phyloP scores from a whole-genome alignment of 1,140 invertebrate species.

The Pectinophora gossypiella region DNA sequence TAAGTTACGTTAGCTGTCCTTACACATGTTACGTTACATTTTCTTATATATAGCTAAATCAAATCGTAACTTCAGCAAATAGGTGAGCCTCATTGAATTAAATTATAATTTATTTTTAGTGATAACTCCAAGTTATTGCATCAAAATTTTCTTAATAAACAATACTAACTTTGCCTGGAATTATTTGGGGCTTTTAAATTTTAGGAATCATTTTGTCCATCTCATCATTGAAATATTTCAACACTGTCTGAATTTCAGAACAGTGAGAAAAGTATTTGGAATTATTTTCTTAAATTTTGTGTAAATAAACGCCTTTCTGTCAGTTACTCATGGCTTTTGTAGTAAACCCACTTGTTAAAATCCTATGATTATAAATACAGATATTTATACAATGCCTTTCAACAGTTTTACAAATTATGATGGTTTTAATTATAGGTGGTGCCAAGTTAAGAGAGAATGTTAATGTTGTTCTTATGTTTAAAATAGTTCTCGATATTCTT shows the following conservation, averaged over 20 bases:
- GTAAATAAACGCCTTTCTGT: background rate
- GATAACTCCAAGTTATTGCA: slow-evolving; percentile 70
- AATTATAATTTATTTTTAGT: slow-evolving; percentile 68
- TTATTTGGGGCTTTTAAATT: slow-evolving; percentile 17
- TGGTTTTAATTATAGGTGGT: too few relatives aligned
- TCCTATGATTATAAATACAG: too few relatives aligned
- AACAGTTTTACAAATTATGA: too few relatives aligned
- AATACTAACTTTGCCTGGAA: slow-evolving; percentile 68
- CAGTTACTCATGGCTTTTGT: background rate
- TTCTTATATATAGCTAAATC: slow-evolving; percentile 36
- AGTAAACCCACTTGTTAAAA: too few relatives aligned
- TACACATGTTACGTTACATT: slow-evolving; percentile 40
- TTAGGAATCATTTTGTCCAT: background rate
- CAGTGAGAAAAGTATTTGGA: background rate
- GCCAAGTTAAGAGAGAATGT: too few relatives aligned
- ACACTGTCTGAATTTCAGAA: background rate
- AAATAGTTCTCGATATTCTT: too few relatives aligned
- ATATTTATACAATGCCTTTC: too few relatives aligned
- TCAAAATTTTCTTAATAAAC: slow-evolving; percentile 69
- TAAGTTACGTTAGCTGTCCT: slow-evolving; percentile 67
- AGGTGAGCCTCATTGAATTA: slow-evolving; percentile 51
- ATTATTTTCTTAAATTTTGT: background rate
- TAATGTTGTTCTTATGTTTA: too few relatives aligned
- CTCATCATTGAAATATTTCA: too few relatives aligned
- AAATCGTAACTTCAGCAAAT: slow-evolving; percentile 45